Percentiles rank a stretch among this genome's conserved stretches.
These are phyloP conservation scores for Silurus asotus DNA, from an alignment of 2,113 vertebrate species.

Conservation along the genomic window DNA sequence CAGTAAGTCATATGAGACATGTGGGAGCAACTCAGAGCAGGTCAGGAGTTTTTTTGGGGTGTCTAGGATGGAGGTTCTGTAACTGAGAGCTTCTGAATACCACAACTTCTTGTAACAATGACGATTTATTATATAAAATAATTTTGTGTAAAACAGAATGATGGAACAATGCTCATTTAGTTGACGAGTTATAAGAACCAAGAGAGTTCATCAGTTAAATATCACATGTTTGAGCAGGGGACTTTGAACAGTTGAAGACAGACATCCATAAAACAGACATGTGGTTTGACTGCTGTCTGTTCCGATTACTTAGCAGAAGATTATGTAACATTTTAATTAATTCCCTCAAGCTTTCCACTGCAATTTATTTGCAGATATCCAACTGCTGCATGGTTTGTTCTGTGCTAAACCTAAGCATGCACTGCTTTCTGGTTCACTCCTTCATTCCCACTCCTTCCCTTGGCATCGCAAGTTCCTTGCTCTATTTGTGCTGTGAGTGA, in stretches of 20 bases:
- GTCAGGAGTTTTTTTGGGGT: background rate
- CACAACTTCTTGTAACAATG: background rate
- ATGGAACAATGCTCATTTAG: background rate
- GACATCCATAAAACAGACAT: background rate
- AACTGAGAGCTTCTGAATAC: background rate
- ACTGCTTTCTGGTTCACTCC: background rate
- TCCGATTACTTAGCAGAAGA: background rate
- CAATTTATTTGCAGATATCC: background rate
- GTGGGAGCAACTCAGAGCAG: background rate
- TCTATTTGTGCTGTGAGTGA: constrained; percentile 41
- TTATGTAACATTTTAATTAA: background rate
- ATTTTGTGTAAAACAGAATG: background rate
- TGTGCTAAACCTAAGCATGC: background rate
- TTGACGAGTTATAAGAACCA: background rate
- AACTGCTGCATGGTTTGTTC: background rate
- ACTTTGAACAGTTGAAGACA: background rate
- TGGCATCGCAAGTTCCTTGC: constrained; percentile 28
- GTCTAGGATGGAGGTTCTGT: background rate
- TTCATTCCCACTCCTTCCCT: constrained; percentile 20
- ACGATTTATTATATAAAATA: too few relatives aligned
- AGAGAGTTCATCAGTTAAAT: background rate
- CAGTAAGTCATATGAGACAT: background rate
- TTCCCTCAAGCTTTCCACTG: background rate
- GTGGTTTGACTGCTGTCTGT: background rate
- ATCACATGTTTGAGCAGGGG: background rate